Conservation (phyloP, 2,113 vertebrate species). For the Phocoena sinus region DNA sequence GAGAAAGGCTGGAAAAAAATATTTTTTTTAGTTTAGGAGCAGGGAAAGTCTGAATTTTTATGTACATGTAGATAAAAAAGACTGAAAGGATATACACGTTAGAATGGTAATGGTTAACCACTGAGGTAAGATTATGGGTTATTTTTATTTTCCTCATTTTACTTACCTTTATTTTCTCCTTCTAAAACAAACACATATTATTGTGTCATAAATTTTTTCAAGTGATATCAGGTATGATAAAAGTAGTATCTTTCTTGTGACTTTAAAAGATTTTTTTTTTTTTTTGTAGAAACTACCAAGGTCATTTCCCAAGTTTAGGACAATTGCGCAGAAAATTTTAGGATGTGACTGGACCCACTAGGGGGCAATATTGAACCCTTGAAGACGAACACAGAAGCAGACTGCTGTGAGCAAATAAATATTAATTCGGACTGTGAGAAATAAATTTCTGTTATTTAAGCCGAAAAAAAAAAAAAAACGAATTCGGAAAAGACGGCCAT, state of each 20-base stretch:
- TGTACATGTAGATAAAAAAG: background rate
- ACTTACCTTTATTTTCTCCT: background rate
- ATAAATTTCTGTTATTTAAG: too few species aligned
- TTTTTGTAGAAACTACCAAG: background rate
- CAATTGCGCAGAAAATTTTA: background rate
- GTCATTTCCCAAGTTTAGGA: background rate
- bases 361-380: background rate
- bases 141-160: conserved; percentile 32
- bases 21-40: background rate
- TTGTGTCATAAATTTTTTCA: background rate
- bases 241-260: background rate
- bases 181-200: background rate
- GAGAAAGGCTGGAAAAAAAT: background rate
- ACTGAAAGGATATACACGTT: background rate
- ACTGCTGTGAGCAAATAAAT: background rate
- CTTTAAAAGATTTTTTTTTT: background rate
- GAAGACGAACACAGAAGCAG: background rate
- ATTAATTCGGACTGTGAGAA: too few species aligned
- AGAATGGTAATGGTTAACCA: background rate
- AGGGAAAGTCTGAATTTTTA: background rate
- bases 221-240: background rate
- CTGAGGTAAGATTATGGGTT: background rate
- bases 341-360: background rate
- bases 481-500: background rate
- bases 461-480: background rate